Evolutionary conservation across 1,140 invertebrate species (phyloP), one percentile per base, ranked within the genome.

Genomic region (Acyrthosiphon pisum): DNA sequence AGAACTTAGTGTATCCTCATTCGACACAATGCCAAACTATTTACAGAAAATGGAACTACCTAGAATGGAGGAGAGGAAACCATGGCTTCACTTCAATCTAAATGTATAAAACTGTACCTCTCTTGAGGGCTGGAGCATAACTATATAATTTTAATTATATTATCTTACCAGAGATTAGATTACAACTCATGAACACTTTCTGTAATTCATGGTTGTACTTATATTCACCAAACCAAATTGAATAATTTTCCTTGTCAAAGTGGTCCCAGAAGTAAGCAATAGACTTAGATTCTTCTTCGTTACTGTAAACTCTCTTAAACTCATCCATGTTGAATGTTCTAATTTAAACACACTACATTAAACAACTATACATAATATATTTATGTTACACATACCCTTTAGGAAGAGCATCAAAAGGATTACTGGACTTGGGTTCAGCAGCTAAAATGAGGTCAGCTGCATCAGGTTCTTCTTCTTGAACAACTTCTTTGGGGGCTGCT

Each of bases 251-350:
- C 41, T 98, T 96, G 95, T 99, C 99, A 96, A 99, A 99, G 95
- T 99, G 98, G 94, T 99, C 97, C 98, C 99, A 99, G 96, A 99
- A 99, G 95, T 99, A 99, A 6, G 99, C 98, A 95, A 99, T 97
- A 76, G 99, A 99, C 94, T 98, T 97, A 53, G 96, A 95, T 95
- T 98, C 99, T 93, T 99, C 98, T 95, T 99, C 98, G 95, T 99
- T 99, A 84, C 99, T 99, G 95, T 99, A 99, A 94, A 96, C 97
- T 93, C 98, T 97, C 96, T 99, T 99, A 96, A 99, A 99, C 95
- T 99, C 98, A 95, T 99, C 99, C 96, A 99, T 97, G 94, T 98
- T 97, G 95, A 99, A 99, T 48, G 96, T 97, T 87, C 97, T 97
- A 95, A 7, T 96, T 76, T 94, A 94, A 94, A 94, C 94, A 88